Base-by-base conservation (phyloP, 2,888 invertebrate species). In the Rhingia campestris region DNA sequence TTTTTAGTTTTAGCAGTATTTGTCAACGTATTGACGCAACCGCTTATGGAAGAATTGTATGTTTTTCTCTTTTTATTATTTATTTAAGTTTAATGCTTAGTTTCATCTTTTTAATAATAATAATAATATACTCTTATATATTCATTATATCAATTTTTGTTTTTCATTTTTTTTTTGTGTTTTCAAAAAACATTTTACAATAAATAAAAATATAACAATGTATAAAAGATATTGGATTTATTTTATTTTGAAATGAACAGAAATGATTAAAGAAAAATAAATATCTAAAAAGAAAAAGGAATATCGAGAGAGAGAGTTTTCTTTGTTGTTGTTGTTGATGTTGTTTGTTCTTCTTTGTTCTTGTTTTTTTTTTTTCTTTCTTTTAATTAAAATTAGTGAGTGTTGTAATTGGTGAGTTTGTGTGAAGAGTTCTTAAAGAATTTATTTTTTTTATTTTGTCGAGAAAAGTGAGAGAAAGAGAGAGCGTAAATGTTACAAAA, bases 261-360 rank as follows among this genome's bases (percentile, higher is more conserved):
- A 85, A 85, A 85, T 85, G 75, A 81, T 85, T 85, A 81, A 88
- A 86, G 85, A 88, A 87, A 86, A 87, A 87, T 86, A 86, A 86
- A 88, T 87, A 87, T 81, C 86, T 87, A 87, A 88, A 86, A 82
- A 87, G 86, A 87, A 87, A 86, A 86, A 87, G 88, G 88, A 88
- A 88, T 88, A 86, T 87, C 86, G 79, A 87, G 86, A 85, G 87
- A 87, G 87, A 88, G 87, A 87, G 84, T 87, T 79, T 75, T 81
- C 79, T 81, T 77, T 76, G 70, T 41, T 77, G 74, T 72, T 70
- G 53, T 58, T 86, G 51, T 70, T 77, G 63, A 69, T 81, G 54
- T 72, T 73, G 58, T 86, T 69, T 72, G 77, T 86, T 30, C 47
- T 74, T 66, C 49, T 61, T 82, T 58, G 53, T 67, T 53, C 45